Evolutionary conservation across 1,140 invertebrate species (phyloP), one percentile per base, ranked within the genome.

Genomic region (Drosophila funebris): DNA sequence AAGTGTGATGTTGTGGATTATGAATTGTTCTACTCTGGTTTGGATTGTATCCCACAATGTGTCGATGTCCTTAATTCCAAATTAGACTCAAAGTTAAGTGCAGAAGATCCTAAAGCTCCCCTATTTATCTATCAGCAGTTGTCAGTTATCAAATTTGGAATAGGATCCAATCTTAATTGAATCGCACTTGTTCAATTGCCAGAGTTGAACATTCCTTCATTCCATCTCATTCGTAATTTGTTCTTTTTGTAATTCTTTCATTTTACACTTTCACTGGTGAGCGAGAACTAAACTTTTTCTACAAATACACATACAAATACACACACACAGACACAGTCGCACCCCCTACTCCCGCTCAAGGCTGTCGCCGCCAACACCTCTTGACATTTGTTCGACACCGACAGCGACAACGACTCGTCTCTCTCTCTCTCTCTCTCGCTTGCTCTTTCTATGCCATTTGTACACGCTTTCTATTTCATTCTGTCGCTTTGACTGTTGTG

Each of bases 351-450:
- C 18, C 31, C 7, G 18, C 18, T 62, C 22, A 63, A 37, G 60
- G 60, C 50, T 63, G 63, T 4, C 54, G 54, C 54, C 66, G 52
- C 50, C 9, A 33, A 27, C 62, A 67, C 44, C 64, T 46, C 39
- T 61, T 73, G 54, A 73, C 70, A 67, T 73, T 67, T 73, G 24
- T 46, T 27, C 37, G 14, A 58, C 20, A 66, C 52, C 20, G 29
- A 14, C 20, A 46, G 20, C 37, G 14, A 58, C 20, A 66, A 41
- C 20, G 29, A 14, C 20, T 18, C 48, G 29, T 54, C 39, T 8
- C 14, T 14, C 41, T 14, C 11, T 29, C 37, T 24, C n/a, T 9
- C 7, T 8, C 24, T 36, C 1, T 3, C 3, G 9, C 3, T 33
- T 3, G 4, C 13, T 11, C 33, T n/a, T 4, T 36, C 33, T 36